Evolutionary conservation across 2,797 vertebrate species (phyloP), one percentile per base, ranked within the genome.

Genomic region (Acipenser transmontanus): DNA sequence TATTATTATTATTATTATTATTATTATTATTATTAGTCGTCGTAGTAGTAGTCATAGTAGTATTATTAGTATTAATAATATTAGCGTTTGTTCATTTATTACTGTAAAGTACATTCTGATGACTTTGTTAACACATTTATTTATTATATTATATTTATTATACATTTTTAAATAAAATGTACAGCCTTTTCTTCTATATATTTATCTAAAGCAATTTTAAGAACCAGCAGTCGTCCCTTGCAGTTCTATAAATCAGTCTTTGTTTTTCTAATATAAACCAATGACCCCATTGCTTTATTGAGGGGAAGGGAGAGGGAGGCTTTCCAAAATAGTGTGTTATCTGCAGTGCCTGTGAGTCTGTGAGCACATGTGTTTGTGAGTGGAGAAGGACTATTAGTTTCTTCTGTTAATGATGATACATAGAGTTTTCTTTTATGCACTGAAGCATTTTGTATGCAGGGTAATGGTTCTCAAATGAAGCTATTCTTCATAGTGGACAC

Each of bases 341-440:
- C 75, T 79, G 77, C 73, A 71, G 62, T 63, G 73, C 71, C 67
- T 71, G 57, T 64, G 66, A 61, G 50, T 61, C 50, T 74, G 68
- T 66, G 62, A 70, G 75, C 77, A 74, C 75, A 70, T 70, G 51
- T 74, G 48, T 72, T 47, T 68, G 47, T 66, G 65, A 68, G 50
- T 62, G 69, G 74, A 64, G 70, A 69, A 68, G 73, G 72, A 68
- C 70, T 70, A 75, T 74, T 87, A 71, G 75, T 74, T 80, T 84
- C 77, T 84, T 76, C 79, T 68, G 81, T 87, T 91, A 87, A 87
- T 90, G 87, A 87, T 91, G 88, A 91, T 89, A 80, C 81, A 89
- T 91, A 76, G 75, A 77, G 89, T 91, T 86, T 89, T 86, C 77
- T 86, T 89, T 90, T 88, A 84, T 85, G 79, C 82, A 85, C 84